phyloP scores from a whole-genome alignment of 1,140 invertebrate species.

The Panagrolaimus sp. region DNA sequence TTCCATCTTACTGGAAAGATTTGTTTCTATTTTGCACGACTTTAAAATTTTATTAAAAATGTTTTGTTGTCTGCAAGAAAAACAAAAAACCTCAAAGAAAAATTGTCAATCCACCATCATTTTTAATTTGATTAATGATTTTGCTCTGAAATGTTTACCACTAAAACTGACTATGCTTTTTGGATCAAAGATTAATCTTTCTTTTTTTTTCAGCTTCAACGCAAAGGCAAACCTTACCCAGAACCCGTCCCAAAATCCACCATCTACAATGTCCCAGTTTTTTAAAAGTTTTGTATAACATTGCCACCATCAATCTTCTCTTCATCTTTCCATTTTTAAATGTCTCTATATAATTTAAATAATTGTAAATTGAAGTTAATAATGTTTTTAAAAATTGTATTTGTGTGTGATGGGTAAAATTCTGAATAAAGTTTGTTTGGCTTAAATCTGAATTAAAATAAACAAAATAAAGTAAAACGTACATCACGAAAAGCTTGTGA shows the following conservation, averaged over 20 bases:
- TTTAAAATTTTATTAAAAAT: neutral
- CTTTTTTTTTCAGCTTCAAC: neutral
- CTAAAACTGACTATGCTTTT: neutral
- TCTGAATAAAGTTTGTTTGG: too few species aligned
- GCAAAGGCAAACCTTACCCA: neutral
- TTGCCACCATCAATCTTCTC: too few species aligned
- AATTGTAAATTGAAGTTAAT: too few species aligned
- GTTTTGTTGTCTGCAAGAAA: neutral
- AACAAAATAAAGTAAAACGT: too few species aligned
- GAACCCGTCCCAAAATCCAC: neutral
- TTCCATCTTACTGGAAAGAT: neutral
- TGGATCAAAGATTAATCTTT: neutral
- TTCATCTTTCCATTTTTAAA: too few species aligned
- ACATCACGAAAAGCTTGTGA: too few species aligned
- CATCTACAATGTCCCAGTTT: slow-evolving; percentile 10
- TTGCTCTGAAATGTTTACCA: slow-evolving; percentile 1
- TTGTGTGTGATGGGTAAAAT: too few species aligned
- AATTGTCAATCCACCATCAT: neutral
- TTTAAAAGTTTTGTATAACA: neutral
- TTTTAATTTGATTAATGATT: neutral
- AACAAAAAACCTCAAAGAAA: neutral
- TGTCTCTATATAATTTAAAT: too few species aligned
- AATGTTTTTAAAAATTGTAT: too few species aligned
- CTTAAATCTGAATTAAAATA: too few species aligned
- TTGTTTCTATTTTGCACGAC: slow-evolving; percentile 2